Evolutionary conservation across 2,797 vertebrate species (phyloP).

Genomic region (Falco peregrinus): DNA sequence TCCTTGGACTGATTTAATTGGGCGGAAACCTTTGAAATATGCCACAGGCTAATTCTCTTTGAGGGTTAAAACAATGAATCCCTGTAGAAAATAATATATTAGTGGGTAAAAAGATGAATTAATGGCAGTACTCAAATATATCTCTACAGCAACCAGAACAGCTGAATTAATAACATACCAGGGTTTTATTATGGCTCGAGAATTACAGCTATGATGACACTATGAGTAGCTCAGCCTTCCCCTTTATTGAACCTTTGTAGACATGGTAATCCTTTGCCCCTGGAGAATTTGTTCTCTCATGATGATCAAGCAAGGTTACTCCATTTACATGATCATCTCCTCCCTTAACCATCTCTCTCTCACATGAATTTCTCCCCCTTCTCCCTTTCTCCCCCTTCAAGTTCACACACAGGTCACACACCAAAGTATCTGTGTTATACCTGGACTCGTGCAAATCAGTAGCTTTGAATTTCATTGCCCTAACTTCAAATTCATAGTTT

Average conservation of each 20-base stretch:
- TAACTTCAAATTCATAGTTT: constrained; percentile 31
- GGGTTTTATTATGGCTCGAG: constrained; percentile 69
- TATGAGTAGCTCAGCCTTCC: constrained; percentile 13
- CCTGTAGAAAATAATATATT: constrained; percentile 76
- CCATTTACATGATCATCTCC: constrained; percentile 20
- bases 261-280: constrained; percentile 12
- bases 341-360: neutral
- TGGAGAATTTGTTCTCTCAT: neutral
- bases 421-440: constrained; percentile 11
- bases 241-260: constrained; percentile 55
- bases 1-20: constrained; percentile 76
- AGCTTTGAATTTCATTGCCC: neutral
- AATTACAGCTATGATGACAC: constrained; percentile 73
- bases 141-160: constrained; percentile 70
- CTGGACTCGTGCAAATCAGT: neutral
- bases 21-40: constrained; percentile 69
- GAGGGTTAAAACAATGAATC: constrained; percentile 76
- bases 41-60: constrained; percentile 67
- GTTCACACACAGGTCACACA: constrained; percentile 61
- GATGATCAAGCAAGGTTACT: constrained; percentile 46
- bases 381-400: constrained; percentile 12
- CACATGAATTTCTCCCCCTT: neutral
- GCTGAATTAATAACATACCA: constrained; percentile 74
- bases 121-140: constrained; percentile 66
- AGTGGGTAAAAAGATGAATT: constrained; percentile 74